Percentiles rank a stretch among this genome's conserved stretches.
phyloP scores from a whole-genome alignment of 2,888 invertebrate species.

The Branchipolynoe longqiensis region DNA sequence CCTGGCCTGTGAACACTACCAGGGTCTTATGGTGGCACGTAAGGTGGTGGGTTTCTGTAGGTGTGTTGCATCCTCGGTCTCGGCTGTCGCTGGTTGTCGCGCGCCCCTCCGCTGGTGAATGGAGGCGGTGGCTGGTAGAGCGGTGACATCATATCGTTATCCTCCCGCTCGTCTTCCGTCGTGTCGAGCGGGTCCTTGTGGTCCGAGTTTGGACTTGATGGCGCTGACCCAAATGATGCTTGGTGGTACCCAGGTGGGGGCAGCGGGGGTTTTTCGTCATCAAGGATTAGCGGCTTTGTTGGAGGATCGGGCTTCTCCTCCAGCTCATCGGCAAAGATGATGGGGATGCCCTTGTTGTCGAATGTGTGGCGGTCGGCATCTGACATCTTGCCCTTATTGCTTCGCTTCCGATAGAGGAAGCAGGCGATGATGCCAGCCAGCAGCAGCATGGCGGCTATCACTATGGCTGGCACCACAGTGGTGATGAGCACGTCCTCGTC shows the following conservation, averaged over 20 bases:
- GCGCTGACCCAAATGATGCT: constrained; percentile 57
- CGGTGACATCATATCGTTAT: constrained; percentile 58
- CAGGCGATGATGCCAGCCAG: constrained; percentile 94
- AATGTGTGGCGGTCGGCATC: constrained; percentile 86
- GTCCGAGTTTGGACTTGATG: constrained; percentile 67
- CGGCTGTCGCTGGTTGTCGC: constrained; percentile 71
- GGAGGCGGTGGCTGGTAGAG: constrained; percentile 63
- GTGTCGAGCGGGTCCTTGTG: constrained; percentile 66
- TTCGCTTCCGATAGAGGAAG: constrained; percentile 90
- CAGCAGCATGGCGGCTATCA: constrained; percentile 90
- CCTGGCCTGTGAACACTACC: too few relatives aligned
- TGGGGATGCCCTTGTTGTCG: constrained; percentile 88
- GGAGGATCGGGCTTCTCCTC: constrained; percentile 92
- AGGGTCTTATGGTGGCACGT: constrained; percentile 94
- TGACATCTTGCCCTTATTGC: constrained; percentile 89
- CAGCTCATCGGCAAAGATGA: constrained; percentile 96
- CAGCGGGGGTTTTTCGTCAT: constrained; percentile 94
- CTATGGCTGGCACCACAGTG: constrained; percentile 92
- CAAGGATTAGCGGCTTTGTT: constrained; percentile 95
- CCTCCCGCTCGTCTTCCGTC: constrained; percentile 62
- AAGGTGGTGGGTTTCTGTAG: constrained; percentile 97
- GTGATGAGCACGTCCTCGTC: constrained; percentile 84
- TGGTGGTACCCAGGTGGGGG: constrained; percentile 66
- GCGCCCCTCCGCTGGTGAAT: constrained; percentile 74
- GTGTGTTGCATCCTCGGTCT: constrained; percentile 83